Conservation (phyloP, 1,140 invertebrate species). For the Asobara japonica region DNA sequence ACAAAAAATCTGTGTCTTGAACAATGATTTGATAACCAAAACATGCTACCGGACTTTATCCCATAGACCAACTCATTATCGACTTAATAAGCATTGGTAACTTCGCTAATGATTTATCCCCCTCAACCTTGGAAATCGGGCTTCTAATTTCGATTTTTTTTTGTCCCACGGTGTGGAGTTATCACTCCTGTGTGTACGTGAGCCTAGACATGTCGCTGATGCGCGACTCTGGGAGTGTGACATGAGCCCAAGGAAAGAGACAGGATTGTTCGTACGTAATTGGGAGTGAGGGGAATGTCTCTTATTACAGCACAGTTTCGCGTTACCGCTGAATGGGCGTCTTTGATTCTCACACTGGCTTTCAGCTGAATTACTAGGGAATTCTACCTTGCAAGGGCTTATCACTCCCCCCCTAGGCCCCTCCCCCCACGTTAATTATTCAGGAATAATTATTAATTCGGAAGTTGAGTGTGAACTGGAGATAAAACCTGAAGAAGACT, state of each 20-base stretch:
- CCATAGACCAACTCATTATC: no score
- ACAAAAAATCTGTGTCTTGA: no score
- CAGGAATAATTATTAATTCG: neutral
- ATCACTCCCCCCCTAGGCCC: no score
- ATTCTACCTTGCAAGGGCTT: neutral
- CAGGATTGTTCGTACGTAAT: neutral
- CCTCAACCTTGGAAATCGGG: no score
- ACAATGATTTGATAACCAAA: no score
- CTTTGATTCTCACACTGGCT: neutral
- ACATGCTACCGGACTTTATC: no score
- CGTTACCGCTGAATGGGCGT: slow-evolving; percentile 59
- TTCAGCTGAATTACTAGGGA: neutral
- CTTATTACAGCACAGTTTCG: slow-evolving; percentile 40
- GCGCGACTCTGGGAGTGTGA: neutral
- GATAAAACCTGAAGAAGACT: neutral
- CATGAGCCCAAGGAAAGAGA: neutral
- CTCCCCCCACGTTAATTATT: neutral
- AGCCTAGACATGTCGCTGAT: neutral
- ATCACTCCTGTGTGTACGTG: neutral
- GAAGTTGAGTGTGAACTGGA: neutral
- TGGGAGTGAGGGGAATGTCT: neutral
- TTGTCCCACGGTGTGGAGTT: neutral
- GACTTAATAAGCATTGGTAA: no score
- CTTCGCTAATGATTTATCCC: no score
- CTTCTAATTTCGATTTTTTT: no score